phyloP scores from a whole-genome alignment of 2,888 invertebrate genomes.

The Eurytoma californica region DNA sequence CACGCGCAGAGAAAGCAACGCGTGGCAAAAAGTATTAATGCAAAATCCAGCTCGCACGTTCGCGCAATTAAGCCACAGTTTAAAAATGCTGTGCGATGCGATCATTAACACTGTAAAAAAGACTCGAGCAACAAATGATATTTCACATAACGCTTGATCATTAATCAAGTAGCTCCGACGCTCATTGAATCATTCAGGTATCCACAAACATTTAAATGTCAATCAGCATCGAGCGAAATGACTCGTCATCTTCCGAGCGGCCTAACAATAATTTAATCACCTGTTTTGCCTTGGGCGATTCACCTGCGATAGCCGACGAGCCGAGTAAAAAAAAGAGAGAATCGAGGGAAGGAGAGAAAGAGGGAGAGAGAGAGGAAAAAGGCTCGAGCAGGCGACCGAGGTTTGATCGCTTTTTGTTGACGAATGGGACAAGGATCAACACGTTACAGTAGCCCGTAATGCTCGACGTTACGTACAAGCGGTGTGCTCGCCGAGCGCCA shows the following conservation, averaged over 20 bases:
- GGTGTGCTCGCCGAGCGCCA: constrained; percentile 60
- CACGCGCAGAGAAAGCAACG: too few species aligned
- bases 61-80: too few species aligned
- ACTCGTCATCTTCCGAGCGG: background rate
- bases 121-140: background rate
- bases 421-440: constrained; percentile 71
- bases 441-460: constrained; percentile 74
- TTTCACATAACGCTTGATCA: background rate
- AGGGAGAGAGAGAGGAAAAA: background rate
- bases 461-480: constrained; percentile 74
- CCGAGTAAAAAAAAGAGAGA: background rate
- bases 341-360: background rate
- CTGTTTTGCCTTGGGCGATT: background rate
- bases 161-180: too few species aligned
- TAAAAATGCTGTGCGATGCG: too few species aligned
- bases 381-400: constrained; percentile 23
- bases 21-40: too few species aligned
- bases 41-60: too few species aligned
- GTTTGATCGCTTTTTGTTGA: constrained; percentile 68
- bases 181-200: background rate
- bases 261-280: constrained; percentile 14
- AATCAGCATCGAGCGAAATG: background rate
- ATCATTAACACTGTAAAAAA: too few species aligned
- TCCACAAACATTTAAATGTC: background rate
- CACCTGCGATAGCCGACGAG: constrained; percentile 1